Percentiles rank a stretch among this genome's conserved stretches.
phyloP scores from a whole-genome alignment of 2,113 vertebrate genomes.

The Malurus cyaneus region DNA sequence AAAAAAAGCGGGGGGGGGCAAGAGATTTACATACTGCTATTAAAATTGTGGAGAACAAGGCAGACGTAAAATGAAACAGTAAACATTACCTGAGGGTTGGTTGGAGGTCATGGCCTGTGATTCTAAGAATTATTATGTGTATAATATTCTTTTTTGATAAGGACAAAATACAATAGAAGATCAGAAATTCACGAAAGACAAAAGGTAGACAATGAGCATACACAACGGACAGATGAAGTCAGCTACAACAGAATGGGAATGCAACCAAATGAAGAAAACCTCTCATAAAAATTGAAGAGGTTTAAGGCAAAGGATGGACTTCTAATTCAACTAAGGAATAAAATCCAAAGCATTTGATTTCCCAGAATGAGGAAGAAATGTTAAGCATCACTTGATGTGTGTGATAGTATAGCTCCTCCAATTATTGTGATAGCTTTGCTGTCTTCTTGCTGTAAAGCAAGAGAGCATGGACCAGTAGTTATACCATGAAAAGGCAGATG shows the following conservation, averaged over 20 bases:
- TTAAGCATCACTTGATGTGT: constrained; percentile 27
- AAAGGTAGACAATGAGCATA: constrained; percentile 70
- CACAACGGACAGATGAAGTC: constrained; percentile 71
- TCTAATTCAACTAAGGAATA: constrained; percentile 15
- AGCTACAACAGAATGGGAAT: constrained; percentile 87
- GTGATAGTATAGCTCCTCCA: constrained; percentile 52
- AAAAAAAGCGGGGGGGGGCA: accelerated
- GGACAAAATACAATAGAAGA: constrained; percentile 71
- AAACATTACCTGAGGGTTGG: background rate
- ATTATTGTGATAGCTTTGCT: constrained; percentile 56
- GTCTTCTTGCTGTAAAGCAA: constrained; percentile 65
- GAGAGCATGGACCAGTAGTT: constrained; percentile 51
- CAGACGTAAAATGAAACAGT: background rate
- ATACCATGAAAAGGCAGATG: constrained; percentile 53
- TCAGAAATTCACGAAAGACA: constrained; percentile 69
- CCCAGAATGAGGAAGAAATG: constrained; percentile 61
- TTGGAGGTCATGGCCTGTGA: background rate
- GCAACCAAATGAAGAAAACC: constrained; percentile 76
- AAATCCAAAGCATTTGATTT: constrained; percentile 70
- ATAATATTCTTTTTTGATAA: no score
- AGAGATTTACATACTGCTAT: background rate
- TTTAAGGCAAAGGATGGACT: constrained; percentile 49
- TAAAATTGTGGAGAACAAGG: background rate
- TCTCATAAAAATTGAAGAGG: constrained; percentile 69
- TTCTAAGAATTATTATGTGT: no score